Evolutionary conservation across 1,140 invertebrate genomes (phyloP), one percentile per base, ranked within the genome.

Genomic region (Hyles vespertilio): DNA sequence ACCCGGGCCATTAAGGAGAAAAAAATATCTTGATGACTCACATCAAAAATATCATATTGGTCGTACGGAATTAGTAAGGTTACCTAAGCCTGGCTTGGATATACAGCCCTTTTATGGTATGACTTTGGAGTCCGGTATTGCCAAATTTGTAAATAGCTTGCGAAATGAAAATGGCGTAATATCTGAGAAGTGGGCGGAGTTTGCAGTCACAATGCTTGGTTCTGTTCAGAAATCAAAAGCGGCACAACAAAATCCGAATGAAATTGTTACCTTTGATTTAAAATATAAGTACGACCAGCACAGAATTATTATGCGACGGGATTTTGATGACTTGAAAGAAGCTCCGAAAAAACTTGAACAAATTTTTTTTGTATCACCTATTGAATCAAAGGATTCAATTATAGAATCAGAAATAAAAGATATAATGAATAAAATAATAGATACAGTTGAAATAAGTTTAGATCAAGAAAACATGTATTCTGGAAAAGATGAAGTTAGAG

Each of bases 1-100:
- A 56, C 83, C 86, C 11, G 86, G 86, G 0, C 86, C 86, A 5
- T 65, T 89, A 49, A 65, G 63, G 11, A 80, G 64, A 59, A 89
- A 89, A 70, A 71, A 66, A 47, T 51, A 61, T 56, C 68, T 89
- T 58, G 84, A 87, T 65, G 60, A 61, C 45, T 87, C 86, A 4
- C 79, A 80, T 65, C 86, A 87, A 70, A 84, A 80, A 67, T 72
- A 77, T 72, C 70, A 82, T 33, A 72, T 83, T 56, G 83, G 84
- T 36, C 65, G 72, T 48, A 71, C 66, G 12, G 67, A 77, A 65
- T 45, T 85, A 56, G 65, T 81, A 11, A 69, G 72, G 45, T 67
- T 89, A 51, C 86, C 86, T 8, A 78, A 72, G 54, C 67, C 75
- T 32, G 73, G 70, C 46, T 64, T 89, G 44, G 74, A 81, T 56